Evolutionary conservation across 2,888 invertebrate genomes (phyloP), one percentile per base, ranked within the genome.

Genomic region (Macaria notata): DNA sequence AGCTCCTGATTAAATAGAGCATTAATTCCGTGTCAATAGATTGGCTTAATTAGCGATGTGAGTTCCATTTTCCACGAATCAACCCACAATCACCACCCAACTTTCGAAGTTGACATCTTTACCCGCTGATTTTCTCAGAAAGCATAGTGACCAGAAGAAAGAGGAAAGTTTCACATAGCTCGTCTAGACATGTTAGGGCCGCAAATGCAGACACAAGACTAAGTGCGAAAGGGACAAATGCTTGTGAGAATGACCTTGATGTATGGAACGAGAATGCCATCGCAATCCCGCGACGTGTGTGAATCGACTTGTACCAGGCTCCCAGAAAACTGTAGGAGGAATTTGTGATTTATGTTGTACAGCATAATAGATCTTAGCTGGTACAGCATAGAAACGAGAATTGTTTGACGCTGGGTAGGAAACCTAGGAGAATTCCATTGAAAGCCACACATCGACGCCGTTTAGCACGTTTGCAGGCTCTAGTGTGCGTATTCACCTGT

Each of bases 241-340:
- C 78, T 79, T 83, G 81, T 80, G 77, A 76, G 79, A 49, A 73
- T 81, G 86, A 84, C 87, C 88, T 88, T 88, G 85, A 87, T 88
- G 76, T 81, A 77, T 82, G 81, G 81, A 81, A 81, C 78, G 78
- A 79, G 78, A 82, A 77, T 73, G 70, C 75, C 77, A 73, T 70
- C 76, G 76, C 75, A 76, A 79, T 76, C 81, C 76, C 75, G 79
- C 83, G 80, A 76, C 75, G 79, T 31, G 83, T 86, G 86, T 84
- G 84, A 76, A 83, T 79, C 78, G 67, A 66, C 72, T 75, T 5
- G 77, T 88, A 89, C 88, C 73, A 88, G 87, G 88, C 73, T 69
- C 65, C 60, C 83, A 89, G 79, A 79, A 79, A 72, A 64, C 64
- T 64, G 63, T 67, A 66, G 70, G 73, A 79, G 79, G 56, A 56